phyloP scores from a whole-genome alignment of 2,113 vertebrate species.

The Brienomyrus longianalis region DNA sequence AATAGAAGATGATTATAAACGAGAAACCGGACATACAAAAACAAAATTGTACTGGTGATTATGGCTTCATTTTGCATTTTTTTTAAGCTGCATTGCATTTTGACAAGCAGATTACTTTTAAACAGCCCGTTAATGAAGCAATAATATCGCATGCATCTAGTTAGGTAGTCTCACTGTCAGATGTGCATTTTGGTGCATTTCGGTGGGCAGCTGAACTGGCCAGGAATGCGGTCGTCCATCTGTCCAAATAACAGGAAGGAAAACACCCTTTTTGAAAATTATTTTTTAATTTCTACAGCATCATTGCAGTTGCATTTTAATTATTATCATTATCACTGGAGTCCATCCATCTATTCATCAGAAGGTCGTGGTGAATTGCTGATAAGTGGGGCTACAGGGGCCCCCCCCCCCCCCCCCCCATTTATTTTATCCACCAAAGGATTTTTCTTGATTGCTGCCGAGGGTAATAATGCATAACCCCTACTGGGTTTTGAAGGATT shows the following conservation, averaged over 20 bases:
- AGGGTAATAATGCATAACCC: background rate
- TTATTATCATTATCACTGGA: background rate
- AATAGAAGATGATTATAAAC: background rate
- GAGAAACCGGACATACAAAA: background rate
- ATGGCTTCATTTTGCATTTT: background rate
- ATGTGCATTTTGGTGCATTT: background rate
- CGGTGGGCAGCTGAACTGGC: background rate
- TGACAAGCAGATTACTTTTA: conserved; percentile 5
- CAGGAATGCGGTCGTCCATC: background rate
- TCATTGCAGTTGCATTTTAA: no score
- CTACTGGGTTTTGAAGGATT: background rate
- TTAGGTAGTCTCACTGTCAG: background rate
- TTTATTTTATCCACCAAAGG: background rate
- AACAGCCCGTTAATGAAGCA: background rate
- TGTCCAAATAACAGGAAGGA: background rate
- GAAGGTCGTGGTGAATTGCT: background rate
- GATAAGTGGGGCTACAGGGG: background rate
- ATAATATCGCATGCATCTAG: background rate
- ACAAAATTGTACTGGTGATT: background rate
- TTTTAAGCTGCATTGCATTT: background rate
- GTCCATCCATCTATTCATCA: background rate
- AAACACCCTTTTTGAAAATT: background rate
- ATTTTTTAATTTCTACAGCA: no score
- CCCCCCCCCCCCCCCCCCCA: background rate
- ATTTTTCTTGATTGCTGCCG: background rate